Evolutionary conservation across 2,797 vertebrate genomes (phyloP).

Genomic region (Eulemur mongoz): DNA sequence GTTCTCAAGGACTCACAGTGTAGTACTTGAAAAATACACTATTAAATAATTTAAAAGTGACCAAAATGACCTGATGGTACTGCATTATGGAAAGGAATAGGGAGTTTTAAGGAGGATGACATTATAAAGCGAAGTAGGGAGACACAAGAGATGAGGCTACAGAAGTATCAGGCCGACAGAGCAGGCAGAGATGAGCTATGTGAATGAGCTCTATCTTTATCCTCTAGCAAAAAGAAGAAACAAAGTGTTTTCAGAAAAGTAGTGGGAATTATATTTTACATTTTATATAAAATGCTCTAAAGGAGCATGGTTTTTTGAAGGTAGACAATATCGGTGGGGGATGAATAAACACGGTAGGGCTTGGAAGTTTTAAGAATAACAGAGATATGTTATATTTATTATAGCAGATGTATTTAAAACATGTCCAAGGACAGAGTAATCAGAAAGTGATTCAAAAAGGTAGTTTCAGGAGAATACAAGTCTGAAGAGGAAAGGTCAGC

Average conservation of each 20-base stretch:
- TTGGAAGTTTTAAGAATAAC: background rate
- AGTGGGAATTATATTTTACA: background rate
- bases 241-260: background rate
- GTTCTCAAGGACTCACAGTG: background rate
- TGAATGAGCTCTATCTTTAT: background rate
- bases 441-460: background rate
- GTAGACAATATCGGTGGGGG: background rate
- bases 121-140: background rate
- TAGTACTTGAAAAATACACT: background rate
- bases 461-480: background rate
- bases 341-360: background rate
- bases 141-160: background rate
- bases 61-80: background rate
- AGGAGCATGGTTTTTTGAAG: background rate
- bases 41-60: background rate
- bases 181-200: background rate
- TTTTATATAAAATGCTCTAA: background rate
- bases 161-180: background rate
- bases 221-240: background rate
- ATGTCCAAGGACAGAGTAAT: background rate
- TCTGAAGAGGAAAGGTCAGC: background rate
- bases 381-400: background rate
- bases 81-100: background rate
- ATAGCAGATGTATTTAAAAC: background rate
- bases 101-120: background rate